Evolutionary conservation across 2,797 vertebrate species (phyloP), one percentile per base, ranked within the genome.

Genomic region (Pyrocephalus nanus): DNA sequence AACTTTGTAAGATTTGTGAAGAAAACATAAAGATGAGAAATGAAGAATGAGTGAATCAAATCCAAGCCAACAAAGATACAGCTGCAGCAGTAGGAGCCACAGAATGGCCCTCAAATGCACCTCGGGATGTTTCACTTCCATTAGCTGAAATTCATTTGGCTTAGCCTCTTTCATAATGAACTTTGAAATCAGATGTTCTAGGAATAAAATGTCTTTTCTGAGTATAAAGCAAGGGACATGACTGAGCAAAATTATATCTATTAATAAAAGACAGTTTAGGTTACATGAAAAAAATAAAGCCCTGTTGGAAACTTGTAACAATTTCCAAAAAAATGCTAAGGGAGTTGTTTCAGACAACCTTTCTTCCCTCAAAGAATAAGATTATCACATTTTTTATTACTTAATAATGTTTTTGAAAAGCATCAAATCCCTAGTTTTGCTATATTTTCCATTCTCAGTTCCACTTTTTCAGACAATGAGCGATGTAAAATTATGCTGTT

Each of bases 91-190:
- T 17, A 75, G 54, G 66, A 94, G 85, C 83, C 23, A 67, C 27
- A 83, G 43, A 74, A 92, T 51, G 50, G 12, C 15, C 6, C 40
- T 61, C 77, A 64, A 88, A 81, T 36, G 51, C 30, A 86, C 19
- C 45, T 92, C 45, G 57, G 78, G 38, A 85, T 69, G 38, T 40
- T 83, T 45, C 83, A 9, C 43, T 90, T 93, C 72, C 75, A 88
- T 96, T 92, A 90, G 70, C 8, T 76, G 69, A 92, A 95, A 92
- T 86, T 65, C 3, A 47, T 80, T 93, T 94, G 75, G 40, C 34
- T 87, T 61, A 66, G 15, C 8, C 29, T 80, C 75, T 86, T 81
- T 78, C 26, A 45, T 75, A 92, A 94, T 36, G n/a, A 95, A 66
- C 47, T 94, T 62, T 75, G 70, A 77, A 93, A 96, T n/a, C 54